Evolutionary conservation across 2,113 vertebrate species (phyloP), one percentile per base, ranked within the genome.

Genomic region (Narcine bancroftii): DNA sequence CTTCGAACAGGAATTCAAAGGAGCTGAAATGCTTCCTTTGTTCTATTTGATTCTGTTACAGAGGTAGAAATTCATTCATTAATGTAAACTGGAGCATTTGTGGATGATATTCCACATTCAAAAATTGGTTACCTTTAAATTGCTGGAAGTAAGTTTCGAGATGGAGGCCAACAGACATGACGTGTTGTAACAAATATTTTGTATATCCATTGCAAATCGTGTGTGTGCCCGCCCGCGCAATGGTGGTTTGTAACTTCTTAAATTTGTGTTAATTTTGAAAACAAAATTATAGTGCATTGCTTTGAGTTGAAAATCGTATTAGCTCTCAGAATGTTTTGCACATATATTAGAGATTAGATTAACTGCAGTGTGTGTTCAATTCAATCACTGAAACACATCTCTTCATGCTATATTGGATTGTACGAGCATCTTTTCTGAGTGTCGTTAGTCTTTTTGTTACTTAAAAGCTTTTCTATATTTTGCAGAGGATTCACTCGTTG

Each of bases 401-500:
- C 24, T 4, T 66, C n/a, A 45, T 17, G 65, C 19, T 26, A 36
- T 63, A 45, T 11, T 65, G 36, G 5, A 6, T 91, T 66, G 24
- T 24, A 69, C 65, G 39, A 1, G 29, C 42, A 26, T 42, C 42
- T 33, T 69, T 91, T 19, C 17, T 33, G 45, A 69, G 24, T 45
- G 65, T 10, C 9, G 42, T 47, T 71, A 42, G 42, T 69, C 11
- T 33, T 2, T 33, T 7, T 47, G 45, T 42, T 91, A 24, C 63
- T 66, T 66, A 45, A 69, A 91, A 91, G 66, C 60, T 47, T 66
- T 47, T 91, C 65, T 71, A 65, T 71, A 93, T 92, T 94, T 93
- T 72, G 73, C 94, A 97, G 96, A 97, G 93, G 96, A 97, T 93
- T 96, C 96, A 29, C 53, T 97, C 60, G 93, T 97, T 92, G 96